Conservation (phyloP, 1,140 invertebrate species). For the Brachystomella parvula region DNA sequence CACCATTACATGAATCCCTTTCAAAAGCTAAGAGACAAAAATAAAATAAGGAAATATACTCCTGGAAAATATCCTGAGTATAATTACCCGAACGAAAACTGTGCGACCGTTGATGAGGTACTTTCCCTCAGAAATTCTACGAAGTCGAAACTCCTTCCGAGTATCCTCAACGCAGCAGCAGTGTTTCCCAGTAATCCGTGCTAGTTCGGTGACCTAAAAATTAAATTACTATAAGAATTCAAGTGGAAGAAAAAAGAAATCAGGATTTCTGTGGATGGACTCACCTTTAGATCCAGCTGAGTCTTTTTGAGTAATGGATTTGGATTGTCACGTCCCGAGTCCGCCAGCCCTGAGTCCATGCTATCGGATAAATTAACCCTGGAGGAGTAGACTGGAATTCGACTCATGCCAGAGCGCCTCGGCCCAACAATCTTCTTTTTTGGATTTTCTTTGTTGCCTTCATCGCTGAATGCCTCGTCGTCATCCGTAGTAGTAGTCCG, state of each 20-base stretch:
- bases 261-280: too few relatives aligned
- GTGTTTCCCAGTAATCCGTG: slow-evolving; percentile 39
- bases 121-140: slow-evolving; percentile 69
- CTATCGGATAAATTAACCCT: slow-evolving; percentile 29
- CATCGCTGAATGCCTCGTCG: slow-evolving; percentile 12
- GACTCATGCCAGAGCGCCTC: slow-evolving; percentile 1
- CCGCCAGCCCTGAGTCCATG: slow-evolving; percentile 22
- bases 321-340: neutral
- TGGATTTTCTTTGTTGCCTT: slow-evolving; percentile 33
- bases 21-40: slow-evolving; percentile 57
- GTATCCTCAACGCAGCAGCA: slow-evolving; percentile 39
- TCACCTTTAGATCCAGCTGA: slow-evolving; percentile 47
- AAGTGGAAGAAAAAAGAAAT: slow-evolving; percentile 20
- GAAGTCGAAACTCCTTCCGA: slow-evolving; percentile 52
- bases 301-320: slow-evolving; percentile 54
- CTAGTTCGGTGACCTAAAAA: slow-evolving; percentile 43
- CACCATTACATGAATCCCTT: slow-evolving; percentile 85
- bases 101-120: slow-evolving; percentile 73
- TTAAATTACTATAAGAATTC: neutral
- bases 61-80: slow-evolving; percentile 16
- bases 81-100: slow-evolving; percentile 62
- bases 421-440: neutral
- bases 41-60: neutral
- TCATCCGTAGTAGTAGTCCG: neutral
- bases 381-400: neutral